A percentile compares a stretch with the other conserved stretches of the same genome.
phyloP scores from a whole-genome alignment of 2,113 vertebrate species.

The Rhinogobius similis region DNA sequence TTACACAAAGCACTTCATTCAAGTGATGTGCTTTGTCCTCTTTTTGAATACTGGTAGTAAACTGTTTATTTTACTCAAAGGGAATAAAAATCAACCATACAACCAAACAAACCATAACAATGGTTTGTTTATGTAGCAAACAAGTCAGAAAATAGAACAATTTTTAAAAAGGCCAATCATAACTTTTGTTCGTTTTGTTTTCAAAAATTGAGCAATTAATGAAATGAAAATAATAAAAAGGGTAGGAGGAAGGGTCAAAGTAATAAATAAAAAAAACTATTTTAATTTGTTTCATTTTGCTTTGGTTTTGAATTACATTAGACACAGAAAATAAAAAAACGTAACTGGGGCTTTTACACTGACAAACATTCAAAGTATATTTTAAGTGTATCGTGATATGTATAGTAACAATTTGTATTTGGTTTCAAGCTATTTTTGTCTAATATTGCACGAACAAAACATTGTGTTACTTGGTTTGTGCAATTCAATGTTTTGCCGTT shows the following conservation, averaged over 20 bases:
- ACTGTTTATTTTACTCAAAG: not conserved
- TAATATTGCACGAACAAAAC: not conserved
- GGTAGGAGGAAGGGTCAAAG: not conserved
- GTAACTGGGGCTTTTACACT: not conserved
- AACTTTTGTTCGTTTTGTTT: not conserved
- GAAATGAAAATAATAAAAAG: not conserved
- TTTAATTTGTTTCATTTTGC: too few species aligned
- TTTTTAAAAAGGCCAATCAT: not conserved
- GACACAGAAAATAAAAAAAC: not conserved
- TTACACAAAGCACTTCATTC: conserved; percentile 5
- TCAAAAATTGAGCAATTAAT: not conserved
- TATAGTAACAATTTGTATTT: not conserved
- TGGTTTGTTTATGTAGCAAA: conserved; percentile 5
- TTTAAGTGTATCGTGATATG: too few species aligned
- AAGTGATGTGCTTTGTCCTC: not conserved
- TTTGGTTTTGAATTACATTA: not conserved
- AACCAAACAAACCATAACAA: not conserved
- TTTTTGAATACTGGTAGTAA: not conserved
- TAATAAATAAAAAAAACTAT: not conserved
- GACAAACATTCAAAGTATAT: too few species aligned
- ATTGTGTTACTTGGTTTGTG: too few species aligned
- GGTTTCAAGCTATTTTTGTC: not conserved
- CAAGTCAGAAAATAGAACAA: too few species aligned
- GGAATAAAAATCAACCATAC: too few species aligned
- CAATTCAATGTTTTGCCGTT: too few species aligned